Evolutionary conservation across 2,797 vertebrate genomes (phyloP).

Genomic region (Aplochiton taeniatus): DNA sequence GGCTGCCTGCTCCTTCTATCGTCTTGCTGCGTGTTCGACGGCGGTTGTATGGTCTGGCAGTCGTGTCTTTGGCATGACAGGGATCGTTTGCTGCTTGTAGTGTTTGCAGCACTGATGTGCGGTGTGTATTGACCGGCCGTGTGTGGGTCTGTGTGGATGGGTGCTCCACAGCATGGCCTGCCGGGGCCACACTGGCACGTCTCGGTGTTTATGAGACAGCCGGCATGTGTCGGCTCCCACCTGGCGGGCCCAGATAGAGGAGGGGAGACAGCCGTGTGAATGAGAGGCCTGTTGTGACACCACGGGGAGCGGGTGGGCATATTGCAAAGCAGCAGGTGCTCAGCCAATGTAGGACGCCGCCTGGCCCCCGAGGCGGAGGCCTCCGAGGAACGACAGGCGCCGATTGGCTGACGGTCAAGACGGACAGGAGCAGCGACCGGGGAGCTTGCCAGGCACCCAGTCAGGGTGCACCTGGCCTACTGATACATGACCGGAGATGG

Average conservation of each 20-base stretch:
- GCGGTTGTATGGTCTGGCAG: background rate
- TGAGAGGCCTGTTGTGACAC: constrained; percentile 69
- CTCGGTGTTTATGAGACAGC: constrained; percentile 67
- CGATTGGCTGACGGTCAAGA: constrained; percentile 68
- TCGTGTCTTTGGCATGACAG: background rate
- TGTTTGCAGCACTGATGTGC: background rate
- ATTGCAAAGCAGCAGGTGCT: constrained; percentile 78
- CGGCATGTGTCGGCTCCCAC: constrained; percentile 75
- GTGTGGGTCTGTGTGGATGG: constrained; percentile 41
- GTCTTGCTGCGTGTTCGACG: background rate
- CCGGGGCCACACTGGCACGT: constrained; percentile 59
- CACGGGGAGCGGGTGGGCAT: constrained; percentile 71
- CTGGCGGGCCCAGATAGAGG: constrained; percentile 63
- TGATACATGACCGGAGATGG: constrained; percentile 70
- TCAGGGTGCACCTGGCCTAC: constrained; percentile 69
- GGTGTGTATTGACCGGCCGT: constrained; percentile 34
- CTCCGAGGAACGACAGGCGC: constrained; percentile 40
- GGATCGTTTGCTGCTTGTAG: background rate
- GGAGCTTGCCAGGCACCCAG: constrained; percentile 62
- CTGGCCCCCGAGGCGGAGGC: constrained; percentile 49
- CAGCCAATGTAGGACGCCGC: constrained; percentile 61
- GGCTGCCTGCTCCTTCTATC: background rate
- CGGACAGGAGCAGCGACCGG: constrained; percentile 51
- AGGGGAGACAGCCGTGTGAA: constrained; percentile 57
- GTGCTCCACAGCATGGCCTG: constrained; percentile 45